Conservation (phyloP, 2,797 vertebrate species). For the Cephalopachus bancanus region DNA sequence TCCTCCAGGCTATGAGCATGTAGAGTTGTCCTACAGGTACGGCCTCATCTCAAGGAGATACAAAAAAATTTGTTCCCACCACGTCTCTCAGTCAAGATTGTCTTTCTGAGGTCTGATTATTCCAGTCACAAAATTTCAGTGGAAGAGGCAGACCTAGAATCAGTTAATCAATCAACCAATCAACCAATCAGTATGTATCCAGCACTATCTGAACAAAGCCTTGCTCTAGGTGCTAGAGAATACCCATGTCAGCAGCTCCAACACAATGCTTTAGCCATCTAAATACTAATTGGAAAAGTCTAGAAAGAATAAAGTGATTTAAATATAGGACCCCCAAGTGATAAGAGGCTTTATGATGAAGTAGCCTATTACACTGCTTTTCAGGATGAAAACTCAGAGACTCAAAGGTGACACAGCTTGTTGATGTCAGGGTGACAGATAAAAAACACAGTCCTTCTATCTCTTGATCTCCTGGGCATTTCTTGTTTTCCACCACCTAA, state of each 20-base stretch:
- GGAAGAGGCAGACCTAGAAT: background rate
- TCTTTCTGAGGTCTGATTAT: background rate
- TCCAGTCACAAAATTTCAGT: background rate
- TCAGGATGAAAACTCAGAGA: slow-evolving; percentile 27
- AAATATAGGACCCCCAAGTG: background rate
- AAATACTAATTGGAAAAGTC: background rate
- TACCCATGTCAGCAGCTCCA: background rate
- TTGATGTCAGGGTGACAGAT: background rate
- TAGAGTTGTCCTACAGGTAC: background rate
- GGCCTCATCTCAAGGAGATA: background rate
- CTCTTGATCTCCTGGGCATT: background rate
- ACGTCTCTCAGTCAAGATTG: background rate
- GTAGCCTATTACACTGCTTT: slow-evolving; percentile 9
- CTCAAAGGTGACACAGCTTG: background rate
- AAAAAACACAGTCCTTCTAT: background rate
- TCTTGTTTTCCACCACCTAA: background rate
- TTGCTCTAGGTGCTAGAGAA: background rate
- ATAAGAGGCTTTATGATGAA: slow-evolving; percentile 23
- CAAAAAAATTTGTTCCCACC: background rate
- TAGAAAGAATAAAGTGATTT: background rate
- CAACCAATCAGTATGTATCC: background rate
- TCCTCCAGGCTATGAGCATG: background rate
- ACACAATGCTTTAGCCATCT: background rate
- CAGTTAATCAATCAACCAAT: background rate
- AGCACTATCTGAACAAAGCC: background rate